Conservation (phyloP, 2,113 vertebrate species). For the Cnemophilus loriae region DNA sequence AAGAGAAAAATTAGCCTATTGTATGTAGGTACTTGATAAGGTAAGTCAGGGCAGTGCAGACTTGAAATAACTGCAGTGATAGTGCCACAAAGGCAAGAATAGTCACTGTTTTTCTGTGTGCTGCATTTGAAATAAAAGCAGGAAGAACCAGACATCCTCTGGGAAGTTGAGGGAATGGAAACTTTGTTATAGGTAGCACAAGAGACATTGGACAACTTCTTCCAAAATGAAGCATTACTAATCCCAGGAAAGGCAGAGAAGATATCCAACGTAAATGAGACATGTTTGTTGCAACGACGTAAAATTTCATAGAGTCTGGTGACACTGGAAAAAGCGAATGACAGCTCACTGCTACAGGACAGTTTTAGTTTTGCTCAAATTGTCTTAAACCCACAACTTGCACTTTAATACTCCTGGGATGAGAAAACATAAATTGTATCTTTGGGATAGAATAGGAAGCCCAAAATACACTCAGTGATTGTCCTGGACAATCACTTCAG, state of each 20-base stretch:
- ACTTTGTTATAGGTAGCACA: neutral
- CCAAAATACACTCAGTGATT: neutral
- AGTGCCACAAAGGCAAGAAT: neutral
- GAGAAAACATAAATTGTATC: neutral
- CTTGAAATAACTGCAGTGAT: neutral
- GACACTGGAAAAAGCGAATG: neutral
- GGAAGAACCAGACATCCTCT: neutral
- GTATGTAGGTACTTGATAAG: neutral
- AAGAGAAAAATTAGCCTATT: neutral
- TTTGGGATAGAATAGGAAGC: neutral
- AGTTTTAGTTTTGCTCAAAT: neutral
- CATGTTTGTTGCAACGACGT: rapidly evolving
- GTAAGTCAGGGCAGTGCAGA: neutral
- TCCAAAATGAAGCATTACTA: neutral
- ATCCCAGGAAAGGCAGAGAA: neutral
- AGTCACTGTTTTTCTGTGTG: neutral
- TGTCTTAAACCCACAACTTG: neutral
- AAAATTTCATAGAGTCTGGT: neutral
- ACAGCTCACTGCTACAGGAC: neutral
- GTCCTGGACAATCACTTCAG: neutral
- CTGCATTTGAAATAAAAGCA: neutral
- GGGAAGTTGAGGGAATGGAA: neutral
- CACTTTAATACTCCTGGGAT: neutral
- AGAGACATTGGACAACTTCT: neutral
- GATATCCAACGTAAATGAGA: neutral